phyloP scores from a whole-genome alignment of 2,113 vertebrate species.

The Microcebus jonahi region DNA sequence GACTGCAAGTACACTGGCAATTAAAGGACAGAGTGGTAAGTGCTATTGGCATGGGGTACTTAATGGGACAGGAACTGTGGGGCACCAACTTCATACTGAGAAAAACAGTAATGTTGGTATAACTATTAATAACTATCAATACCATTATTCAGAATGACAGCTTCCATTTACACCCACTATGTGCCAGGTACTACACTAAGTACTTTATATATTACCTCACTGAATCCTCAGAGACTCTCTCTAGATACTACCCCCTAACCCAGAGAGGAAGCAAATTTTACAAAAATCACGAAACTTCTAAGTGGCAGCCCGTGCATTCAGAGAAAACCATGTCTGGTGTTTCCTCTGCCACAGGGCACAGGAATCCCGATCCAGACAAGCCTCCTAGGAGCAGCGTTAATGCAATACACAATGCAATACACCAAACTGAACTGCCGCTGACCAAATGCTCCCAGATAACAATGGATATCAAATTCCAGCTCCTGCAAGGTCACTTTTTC shows the following conservation, averaged over 20 bases:
- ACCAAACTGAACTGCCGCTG: neutral
- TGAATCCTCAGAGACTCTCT: neutral
- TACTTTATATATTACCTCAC: neutral
- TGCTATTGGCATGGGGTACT: neutral
- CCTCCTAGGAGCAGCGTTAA: neutral
- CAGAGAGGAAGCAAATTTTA: neutral
- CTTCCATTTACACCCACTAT: neutral
- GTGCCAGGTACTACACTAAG: neutral
- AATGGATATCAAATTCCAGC: neutral
- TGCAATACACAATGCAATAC: too few relatives aligned
- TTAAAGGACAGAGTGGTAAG: neutral
- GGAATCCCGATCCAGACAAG: neutral
- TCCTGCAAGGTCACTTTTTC: neutral
- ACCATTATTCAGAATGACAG: neutral
- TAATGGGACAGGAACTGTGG: neutral
- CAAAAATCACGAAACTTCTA: neutral
- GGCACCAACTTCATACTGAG: neutral
- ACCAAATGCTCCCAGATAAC: neutral
- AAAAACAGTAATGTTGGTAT: neutral
- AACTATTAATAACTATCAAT: neutral
- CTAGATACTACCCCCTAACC: neutral
- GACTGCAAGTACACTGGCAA: neutral
- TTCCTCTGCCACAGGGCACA: neutral
- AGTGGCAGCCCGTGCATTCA: neutral
- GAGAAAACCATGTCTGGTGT: neutral